phyloP scores from a whole-genome alignment of 2,888 invertebrate genomes.

The Palloptera scutellata region DNA sequence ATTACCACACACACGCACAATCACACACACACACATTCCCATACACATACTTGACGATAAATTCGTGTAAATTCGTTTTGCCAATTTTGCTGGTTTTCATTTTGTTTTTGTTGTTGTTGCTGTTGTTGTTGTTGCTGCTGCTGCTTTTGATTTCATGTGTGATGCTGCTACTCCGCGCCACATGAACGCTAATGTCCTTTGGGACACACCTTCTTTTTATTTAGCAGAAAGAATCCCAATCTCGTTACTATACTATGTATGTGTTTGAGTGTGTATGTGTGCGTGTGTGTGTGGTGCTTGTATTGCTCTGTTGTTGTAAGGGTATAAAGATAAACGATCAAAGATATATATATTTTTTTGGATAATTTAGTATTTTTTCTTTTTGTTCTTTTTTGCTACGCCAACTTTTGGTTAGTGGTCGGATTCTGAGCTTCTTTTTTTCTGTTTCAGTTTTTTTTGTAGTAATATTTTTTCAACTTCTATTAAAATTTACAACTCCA shows the following conservation, averaged over 20 bases:
- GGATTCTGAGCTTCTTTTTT: too few relatives aligned
- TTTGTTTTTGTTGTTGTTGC: conserved; percentile 7
- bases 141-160: not conserved
- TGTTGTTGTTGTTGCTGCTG: conserved; percentile 12
- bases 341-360: conserved; percentile 44
- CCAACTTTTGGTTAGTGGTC: too few relatives aligned
- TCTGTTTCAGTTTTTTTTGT: too few relatives aligned
- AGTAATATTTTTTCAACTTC: too few relatives aligned
- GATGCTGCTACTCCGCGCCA: conserved; percentile 6
- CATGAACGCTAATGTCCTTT: conserved; percentile 48
- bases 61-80: conserved; percentile 58
- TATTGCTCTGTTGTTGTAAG: not conserved
- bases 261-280: not conserved
- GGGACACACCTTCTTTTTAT: conserved; percentile 45
- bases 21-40: not conserved
- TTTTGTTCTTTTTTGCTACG: too few relatives aligned
- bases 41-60: conserved; percentile 41
- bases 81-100: conserved; percentile 8
- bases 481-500: too few relatives aligned
- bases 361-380: not conserved
- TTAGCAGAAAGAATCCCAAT: conserved; percentile 14
- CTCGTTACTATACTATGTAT: not conserved
- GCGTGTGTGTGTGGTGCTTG: not conserved
- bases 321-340: conserved; percentile 47
- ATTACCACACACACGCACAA: not conserved